These are phyloP conservation scores for Pyrochroa serraticornis DNA, from an alignment of 2,888 invertebrate species.

Conservation along the genomic window DNA sequence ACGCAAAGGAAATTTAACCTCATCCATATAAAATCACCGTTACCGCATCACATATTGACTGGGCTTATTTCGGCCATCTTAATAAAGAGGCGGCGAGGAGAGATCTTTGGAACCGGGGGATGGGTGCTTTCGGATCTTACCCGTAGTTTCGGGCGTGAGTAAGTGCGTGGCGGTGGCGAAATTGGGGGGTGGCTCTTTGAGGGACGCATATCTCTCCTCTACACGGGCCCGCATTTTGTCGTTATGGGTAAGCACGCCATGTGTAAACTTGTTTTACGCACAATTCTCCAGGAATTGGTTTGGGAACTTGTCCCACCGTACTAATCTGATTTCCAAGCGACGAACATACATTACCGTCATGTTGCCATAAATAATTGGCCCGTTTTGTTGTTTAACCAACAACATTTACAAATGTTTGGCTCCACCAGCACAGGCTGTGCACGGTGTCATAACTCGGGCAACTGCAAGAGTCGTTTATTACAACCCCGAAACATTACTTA, in stretches of 20 bases:
- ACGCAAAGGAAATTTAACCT: conserved; percentile 7
- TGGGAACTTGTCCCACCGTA: conserved; percentile 27
- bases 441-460: no score
- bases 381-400: no score
- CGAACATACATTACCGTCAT: conserved; percentile 9
- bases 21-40: conserved; percentile 11
- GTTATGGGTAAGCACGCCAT: conserved; percentile 30
- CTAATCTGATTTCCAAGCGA: conserved; percentile 34
- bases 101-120: conserved; percentile 1
- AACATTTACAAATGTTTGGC: no score
- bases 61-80: conserved; percentile 14
- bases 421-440: no score
- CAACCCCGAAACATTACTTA: no score
- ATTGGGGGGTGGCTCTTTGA: background rate
- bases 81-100: conserved; percentile 15
- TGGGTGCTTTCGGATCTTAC: background rate
- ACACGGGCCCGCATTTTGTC: conserved; percentile 19
- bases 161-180: background rate
- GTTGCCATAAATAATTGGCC: no score
- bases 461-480: no score
- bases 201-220: conserved; percentile 1
- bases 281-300: conserved; percentile 41
- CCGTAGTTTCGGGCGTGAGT: background rate
- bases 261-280: conserved; percentile 44
- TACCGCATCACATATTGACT: conserved; percentile 13